Base-by-base conservation (phyloP, 2,888 invertebrate genomes). In the Macrophya annulata region DNA sequence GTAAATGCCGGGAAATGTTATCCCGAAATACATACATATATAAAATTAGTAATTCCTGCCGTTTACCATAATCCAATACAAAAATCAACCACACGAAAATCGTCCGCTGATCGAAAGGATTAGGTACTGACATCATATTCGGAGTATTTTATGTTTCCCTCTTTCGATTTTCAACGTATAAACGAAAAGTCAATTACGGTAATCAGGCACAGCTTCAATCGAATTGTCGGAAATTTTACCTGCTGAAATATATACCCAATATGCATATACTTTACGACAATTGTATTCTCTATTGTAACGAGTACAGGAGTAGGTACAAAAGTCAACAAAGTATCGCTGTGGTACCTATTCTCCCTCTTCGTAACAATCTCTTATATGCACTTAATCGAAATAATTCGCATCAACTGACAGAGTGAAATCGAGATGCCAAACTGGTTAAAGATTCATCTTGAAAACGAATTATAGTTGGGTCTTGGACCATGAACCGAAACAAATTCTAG, bases 61-160 rank as follows among this genome's bases (percentile, higher is more conserved):
- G 55, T 48, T 21, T 51, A 77, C 77, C 17, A n/a, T 77, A 77
- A 77, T 77, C 55, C 31, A 77, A 77, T 77, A 77, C 15, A 55
- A 55, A 77, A 77, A 77, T 77, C 77, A 77, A 15, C 10, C 77
- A 9, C 77, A 51, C 12, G 55, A 3, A 15, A 77, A 77, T 68
- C 65, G 31, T 0, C 12, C 12, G 31, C 31, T 68, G 37, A 17
- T 68, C 2, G 17, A 68, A 1, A 37, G 37, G 68, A 68, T 68
- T 37, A n/a, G n/a, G n/a, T n/a, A 68, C 17, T 12, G 17, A 37
- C 17, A 17, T 6, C 37, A 37, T 68, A 68, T 68, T 68, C 17
- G 17, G 15, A 68, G 2, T 1, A 25, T 37, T 25, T 37, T 37
- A 15, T 37, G 5, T 37, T 1, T 15, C 6, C 17, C 6, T 31